These are phyloP conservation scores for Sebastes schlegelii DNA, from an alignment of 2,113 vertebrate genomes.

Conservation along the genomic window DNA sequence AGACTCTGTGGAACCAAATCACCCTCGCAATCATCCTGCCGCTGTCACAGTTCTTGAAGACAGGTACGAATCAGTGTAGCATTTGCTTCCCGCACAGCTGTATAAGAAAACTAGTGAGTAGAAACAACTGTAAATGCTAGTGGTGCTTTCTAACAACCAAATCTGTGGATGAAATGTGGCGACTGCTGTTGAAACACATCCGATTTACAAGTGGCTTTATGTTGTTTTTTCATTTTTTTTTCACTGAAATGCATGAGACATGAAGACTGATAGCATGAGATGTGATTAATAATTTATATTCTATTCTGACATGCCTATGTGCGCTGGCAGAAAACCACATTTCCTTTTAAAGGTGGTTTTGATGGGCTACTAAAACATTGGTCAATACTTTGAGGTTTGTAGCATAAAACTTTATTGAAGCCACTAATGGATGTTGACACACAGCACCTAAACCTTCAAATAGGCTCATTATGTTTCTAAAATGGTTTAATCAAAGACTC, in stretches of 20 bases:
- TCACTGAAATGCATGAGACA: neutral
- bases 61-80: constrained; percentile 38
- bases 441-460: constrained; percentile 18
- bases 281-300: constrained; percentile 38
- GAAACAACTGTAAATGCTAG: constrained; percentile 27
- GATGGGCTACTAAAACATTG: neutral
- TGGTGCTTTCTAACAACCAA: constrained; percentile 13
- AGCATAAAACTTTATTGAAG: constrained; percentile 15
- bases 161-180: constrained; percentile 21
- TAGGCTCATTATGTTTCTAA: constrained; percentile 18
- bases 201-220: constrained; percentile 28
- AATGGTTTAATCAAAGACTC: constrained; percentile 35
- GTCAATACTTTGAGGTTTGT: constrained; percentile 16
- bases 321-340: constrained; percentile 8
- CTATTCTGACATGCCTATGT: constrained; percentile 27
- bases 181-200: constrained; percentile 15
- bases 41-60: constrained; percentile 57
- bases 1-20: constrained; percentile 58
- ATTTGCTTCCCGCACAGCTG: constrained; percentile 43
- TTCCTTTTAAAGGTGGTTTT: constrained; percentile 20
- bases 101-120: constrained; percentile 5
- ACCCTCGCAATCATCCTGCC: constrained; percentile 49
- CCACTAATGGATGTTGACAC: constrained; percentile 12
- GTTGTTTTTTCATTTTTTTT: constrained; percentile 4
- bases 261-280: neutral